Base-by-base conservation (phyloP, 2,797 vertebrate genomes). In the Sylvilagus floridanus region DNA sequence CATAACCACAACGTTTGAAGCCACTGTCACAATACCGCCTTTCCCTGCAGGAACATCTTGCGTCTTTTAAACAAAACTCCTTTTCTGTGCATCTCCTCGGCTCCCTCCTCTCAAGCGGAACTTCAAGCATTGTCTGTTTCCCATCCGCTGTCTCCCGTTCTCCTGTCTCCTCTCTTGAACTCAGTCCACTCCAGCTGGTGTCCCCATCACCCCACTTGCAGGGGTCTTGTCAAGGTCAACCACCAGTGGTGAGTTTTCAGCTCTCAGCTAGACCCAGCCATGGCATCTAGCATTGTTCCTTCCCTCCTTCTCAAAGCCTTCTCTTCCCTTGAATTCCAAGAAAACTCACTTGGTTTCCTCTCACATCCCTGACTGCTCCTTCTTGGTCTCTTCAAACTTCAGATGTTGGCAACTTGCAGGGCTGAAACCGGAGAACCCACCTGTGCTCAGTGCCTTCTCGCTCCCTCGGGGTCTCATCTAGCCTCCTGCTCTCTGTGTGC, bases 261-360 rank as follows among this genome's bases (percentile, higher is more conserved):
- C 65, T 14, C 12, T 82, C 6, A 4, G 16, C 13, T 50, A 62
- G 42, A 62, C 50, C 37, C 63, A 8, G 6, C 71, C 42, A 24
- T 5, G 47, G 37, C n/a, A 7, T 72, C 62, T 35, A 52, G 7
- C 24, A 42, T 57, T 13, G 0, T 2, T 37, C n/a, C 42, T 21
- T 6, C 30, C 21, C 30, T 69, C 42, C 81, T 62, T 71, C 63
- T 60, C 10, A 16, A 71, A 35, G 26, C 37, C 10, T 32, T 69
- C 84, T 92, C 76, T 82, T 73, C 12, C 47, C 62, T 35, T 90
- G 54, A 90, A 28, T 88, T 69, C n/a, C 5, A 65, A 32, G 66
- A 32, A 21, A 76, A 42, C 6, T 11, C 30, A 3, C 4, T 11
- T 30, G 66, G 42, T 30, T 30, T 28, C 35, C 4, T 35, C 14